These are phyloP conservation scores for Dermatemys mawii DNA, from an alignment of 2,113 vertebrate species.

Conservation along the genomic window DNA sequence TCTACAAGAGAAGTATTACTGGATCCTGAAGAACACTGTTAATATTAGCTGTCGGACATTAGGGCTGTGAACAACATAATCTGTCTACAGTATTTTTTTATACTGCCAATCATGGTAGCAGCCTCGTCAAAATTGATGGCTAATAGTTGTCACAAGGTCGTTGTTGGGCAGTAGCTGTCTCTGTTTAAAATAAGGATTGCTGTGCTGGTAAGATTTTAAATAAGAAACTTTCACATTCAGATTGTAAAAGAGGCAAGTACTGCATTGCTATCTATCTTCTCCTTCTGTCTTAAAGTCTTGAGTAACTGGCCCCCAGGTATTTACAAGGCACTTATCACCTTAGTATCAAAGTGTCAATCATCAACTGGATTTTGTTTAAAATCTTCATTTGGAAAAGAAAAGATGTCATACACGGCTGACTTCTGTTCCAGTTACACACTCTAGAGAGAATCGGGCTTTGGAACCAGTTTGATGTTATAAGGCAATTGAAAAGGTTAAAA, in stretches of 20 bases:
- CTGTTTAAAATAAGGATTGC: not conserved
- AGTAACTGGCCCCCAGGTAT: not conserved
- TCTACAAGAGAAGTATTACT: not conserved
- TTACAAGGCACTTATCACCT: not conserved
- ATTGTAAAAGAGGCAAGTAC: not conserved
- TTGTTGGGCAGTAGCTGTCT: not conserved
- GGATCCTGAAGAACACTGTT: not conserved
- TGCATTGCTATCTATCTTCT: not conserved
- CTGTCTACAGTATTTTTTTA: not conserved
- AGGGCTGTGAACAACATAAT: not conserved
- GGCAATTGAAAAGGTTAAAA: not conserved
- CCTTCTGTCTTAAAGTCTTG: not conserved
- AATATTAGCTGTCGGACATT: not conserved
- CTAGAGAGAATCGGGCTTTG: not conserved
- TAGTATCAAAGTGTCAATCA: not conserved
- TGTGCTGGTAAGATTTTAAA: constrained; percentile 29
- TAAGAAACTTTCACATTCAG: not conserved
- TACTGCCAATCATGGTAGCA: not conserved
- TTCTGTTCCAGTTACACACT: not conserved
- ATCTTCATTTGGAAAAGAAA: not conserved
- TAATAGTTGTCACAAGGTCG: not conserved
- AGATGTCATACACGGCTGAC: not conserved
- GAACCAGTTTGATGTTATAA: not conserved
- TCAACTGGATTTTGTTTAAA: not conserved
- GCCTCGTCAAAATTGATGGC: not conserved